These are phyloP conservation scores for Vollenhovia emeryi DNA, from an alignment of 1,140 invertebrate species.

Conservation along the genomic window DNA sequence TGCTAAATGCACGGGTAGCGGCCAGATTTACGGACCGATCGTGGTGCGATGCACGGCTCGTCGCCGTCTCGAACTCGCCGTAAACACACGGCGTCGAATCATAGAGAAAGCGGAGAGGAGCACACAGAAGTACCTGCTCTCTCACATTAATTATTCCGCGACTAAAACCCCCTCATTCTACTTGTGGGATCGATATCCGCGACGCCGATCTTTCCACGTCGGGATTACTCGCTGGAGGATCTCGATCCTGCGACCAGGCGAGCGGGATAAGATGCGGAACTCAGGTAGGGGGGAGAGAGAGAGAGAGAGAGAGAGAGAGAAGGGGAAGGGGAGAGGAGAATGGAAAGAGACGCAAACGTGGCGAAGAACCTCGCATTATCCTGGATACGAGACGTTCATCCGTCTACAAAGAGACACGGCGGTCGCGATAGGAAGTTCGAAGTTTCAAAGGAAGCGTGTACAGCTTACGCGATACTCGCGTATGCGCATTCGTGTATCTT, in stretches of 20 bases:
- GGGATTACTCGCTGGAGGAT: slow-evolving; percentile 70
- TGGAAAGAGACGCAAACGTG: slow-evolving; percentile 34
- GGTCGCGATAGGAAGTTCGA: slow-evolving; percentile 57
- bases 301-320: slow-evolving; percentile 64
- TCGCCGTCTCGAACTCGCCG: slow-evolving; percentile 64
- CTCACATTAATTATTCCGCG: slow-evolving; percentile 76
- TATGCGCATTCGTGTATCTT: neutral
- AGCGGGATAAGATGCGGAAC: slow-evolving; percentile 20
- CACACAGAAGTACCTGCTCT: slow-evolving; percentile 74
- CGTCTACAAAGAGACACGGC: slow-evolving; percentile 38
- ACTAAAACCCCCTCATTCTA: slow-evolving; percentile 72
- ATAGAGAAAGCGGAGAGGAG: slow-evolving; percentile 74
- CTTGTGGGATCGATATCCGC: slow-evolving; percentile 72
- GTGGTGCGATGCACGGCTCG: slow-evolving; percentile 57
- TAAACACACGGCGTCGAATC: slow-evolving; percentile 69
- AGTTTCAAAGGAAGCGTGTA: slow-evolving; percentile 46
- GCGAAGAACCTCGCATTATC: slow-evolving; percentile 47
- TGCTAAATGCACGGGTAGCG: slow-evolving; percentile 33
- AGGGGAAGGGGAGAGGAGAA: slow-evolving; percentile 62
- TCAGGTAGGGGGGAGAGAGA: neutral
- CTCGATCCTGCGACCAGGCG: slow-evolving; percentile 60
- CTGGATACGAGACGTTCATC: slow-evolving; percentile 54
- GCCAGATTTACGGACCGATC: slow-evolving; percentile 51
- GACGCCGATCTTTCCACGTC: slow-evolving; percentile 71
- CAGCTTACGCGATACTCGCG: slow-evolving; percentile 25